Percentiles rank a stretch among this genome's conserved stretches.
phyloP scores from a whole-genome alignment of 2,113 vertebrate genomes.

The Ornithorhynchus anatinus region DNA sequence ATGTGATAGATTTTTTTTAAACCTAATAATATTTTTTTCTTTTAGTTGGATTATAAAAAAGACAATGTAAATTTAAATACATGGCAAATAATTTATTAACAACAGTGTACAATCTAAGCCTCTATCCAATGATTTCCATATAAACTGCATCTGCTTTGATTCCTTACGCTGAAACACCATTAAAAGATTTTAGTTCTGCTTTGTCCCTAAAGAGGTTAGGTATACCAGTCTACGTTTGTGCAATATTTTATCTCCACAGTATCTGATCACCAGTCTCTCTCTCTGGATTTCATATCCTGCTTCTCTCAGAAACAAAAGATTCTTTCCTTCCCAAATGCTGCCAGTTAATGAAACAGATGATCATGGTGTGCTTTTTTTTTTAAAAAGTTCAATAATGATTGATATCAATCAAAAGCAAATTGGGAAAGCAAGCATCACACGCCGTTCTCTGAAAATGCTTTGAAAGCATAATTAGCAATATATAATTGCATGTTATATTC shows the following conservation, averaged over 20 bases:
- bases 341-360: not conserved
- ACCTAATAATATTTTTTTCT: not conserved
- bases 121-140: not conserved
- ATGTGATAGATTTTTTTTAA: not conserved
- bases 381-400: rapidly evolving
- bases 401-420: not conserved
- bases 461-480: not conserved
- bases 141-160: rapidly evolving
- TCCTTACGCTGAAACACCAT: not conserved
- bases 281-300: not conserved
- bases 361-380: too few relatives aligned
- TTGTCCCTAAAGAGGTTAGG: not conserved
- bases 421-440: not conserved
- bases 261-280: not conserved
- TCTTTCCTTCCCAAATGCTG: not conserved
- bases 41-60: not conserved
- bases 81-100: not conserved
- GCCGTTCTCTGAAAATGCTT: not conserved
- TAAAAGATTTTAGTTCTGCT: not conserved
- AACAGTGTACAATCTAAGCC: not conserved
- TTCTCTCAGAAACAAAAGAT: not conserved
- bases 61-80: not conserved
- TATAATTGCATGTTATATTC: not conserved
- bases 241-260: not conserved
- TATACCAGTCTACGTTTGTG: not conserved